Evolutionary conservation across 2,888 invertebrate genomes (phyloP), one percentile per base, ranked within the genome.

Genomic region (Tanypteryx hageni): DNA sequence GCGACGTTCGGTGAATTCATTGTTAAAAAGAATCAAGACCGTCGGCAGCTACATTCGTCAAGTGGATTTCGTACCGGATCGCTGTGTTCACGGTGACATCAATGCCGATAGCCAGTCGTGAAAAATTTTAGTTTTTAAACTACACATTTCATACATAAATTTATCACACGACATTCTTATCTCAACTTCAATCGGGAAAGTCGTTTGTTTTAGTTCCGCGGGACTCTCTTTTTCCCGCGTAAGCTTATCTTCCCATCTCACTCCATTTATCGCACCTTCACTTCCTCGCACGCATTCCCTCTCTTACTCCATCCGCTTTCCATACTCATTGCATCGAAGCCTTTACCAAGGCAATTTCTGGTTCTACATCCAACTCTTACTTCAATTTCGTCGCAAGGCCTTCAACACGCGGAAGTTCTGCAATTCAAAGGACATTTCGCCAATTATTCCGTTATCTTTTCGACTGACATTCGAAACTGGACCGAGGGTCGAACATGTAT

Each of bases 381-480:
- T 76, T 76, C 76, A 76, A 76, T 76, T 76, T 27, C 22, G 22
- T 76, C 76, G 44, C 5, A 13, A 76, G 76, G 11, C 76, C 76
- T 76, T 76, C 76, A 18, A 76, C 27, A 76, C 76, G 22, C 76
- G 76, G 76, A 76, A 76, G 76, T 22, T 68, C 68, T 4, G 68
- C 27, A 27, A 27, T 27, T 76, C 76, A 27, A 27, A 76, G 76
- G 76, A 76, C 76, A 68, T 9, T 9, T 68, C 68, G n/a, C 7
- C 68, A 27, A 76, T 76, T 27, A 76, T 27, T 27, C 22, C 76
- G 22, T 76, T 76, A 27, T 27, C 22, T 76, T 76, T 8, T 13
- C 14, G 76, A 76, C 22, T 68, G 22, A 68, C 68, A 18, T 18
- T 68, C 68, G 68, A 9, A 68, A 68, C 18, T 13, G 27, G 76